These are phyloP conservation scores for Coptotermes formosanus DNA, from an alignment of 1,140 invertebrate species.

Conservation along the genomic window DNA sequence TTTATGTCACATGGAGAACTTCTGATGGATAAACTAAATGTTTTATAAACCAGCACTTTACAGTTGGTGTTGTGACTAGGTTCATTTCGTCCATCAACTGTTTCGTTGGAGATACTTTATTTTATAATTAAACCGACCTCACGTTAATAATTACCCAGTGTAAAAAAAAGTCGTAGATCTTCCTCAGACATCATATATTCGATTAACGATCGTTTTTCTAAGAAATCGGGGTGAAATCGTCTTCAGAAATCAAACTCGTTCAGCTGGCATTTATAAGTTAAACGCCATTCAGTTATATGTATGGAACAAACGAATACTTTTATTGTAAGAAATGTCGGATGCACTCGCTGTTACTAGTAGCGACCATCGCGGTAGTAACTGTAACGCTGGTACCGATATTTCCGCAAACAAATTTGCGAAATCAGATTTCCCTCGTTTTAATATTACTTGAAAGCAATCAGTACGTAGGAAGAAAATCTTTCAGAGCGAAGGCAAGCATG, in stretches of 20 bases:
- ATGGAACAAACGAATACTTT: not conserved
- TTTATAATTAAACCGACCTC: not conserved
- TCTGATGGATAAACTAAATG: not conserved
- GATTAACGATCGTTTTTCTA: not conserved
- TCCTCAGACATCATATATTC: not conserved
- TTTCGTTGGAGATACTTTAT: not conserved
- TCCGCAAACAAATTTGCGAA: not conserved
- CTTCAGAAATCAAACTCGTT: not conserved
- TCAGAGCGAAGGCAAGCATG: not conserved
- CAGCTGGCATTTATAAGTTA: not conserved
- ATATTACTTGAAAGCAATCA: not conserved
- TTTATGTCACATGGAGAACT: not conserved
- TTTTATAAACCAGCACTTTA: not conserved
- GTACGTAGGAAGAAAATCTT: not conserved
- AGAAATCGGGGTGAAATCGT: not conserved
- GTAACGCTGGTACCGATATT: not conserved
- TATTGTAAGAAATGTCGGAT: not conserved
- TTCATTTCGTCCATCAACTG: not conserved
- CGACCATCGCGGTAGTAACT: not conserved
- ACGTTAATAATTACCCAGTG: not conserved
- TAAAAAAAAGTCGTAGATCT: not conserved
- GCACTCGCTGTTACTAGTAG: not conserved
- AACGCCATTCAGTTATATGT: not conserved
- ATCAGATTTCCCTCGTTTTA: not conserved
- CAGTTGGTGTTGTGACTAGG: not conserved